phyloP scores from a whole-genome alignment of 1,140 invertebrate species.

The Liolophura sinensis region DNA sequence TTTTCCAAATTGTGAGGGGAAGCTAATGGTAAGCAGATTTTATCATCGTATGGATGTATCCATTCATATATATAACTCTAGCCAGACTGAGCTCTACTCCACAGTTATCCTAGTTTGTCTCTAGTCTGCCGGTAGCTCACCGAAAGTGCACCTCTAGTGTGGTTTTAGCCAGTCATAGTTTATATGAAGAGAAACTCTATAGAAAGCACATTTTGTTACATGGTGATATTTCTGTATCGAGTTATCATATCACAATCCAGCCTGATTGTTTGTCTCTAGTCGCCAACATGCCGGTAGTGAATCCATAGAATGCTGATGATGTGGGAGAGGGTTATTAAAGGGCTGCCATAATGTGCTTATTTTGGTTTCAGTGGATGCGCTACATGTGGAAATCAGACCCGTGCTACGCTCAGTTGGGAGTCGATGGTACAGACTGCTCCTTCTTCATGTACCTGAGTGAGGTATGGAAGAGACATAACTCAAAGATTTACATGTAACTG shows the following conservation, averaged over 20 bases:
- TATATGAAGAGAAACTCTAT: no score
- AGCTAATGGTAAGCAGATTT: conserved; percentile 37
- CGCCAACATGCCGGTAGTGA: no score
- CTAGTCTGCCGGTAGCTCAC: background rate
- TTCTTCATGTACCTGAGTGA: conserved; percentile 59
- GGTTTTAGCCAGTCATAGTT: background rate
- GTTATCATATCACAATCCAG: no score
- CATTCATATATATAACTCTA: conserved; percentile 1
- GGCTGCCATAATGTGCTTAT: background rate
- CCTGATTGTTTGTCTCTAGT: no score
- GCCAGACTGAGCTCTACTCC: background rate
- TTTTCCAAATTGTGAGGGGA: conserved; percentile 42
- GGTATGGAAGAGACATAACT: conserved; percentile 40
- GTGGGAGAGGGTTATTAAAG: no score
- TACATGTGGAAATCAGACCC: conserved; percentile 56
- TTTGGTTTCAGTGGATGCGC: conserved; percentile 54
- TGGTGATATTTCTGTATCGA: no score
- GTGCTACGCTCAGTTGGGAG: conserved; percentile 55
- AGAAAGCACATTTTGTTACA: no score
- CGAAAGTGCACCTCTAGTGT: background rate
- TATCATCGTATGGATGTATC: conserved; percentile 3
- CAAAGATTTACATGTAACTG: no score
- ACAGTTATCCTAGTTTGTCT: background rate
- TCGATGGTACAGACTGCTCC: conserved; percentile 57
- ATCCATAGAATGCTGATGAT: no score